These are phyloP conservation scores for Pluvianellus socialis DNA, from an alignment of 2,113 vertebrate genomes.

Conservation along the genomic window DNA sequence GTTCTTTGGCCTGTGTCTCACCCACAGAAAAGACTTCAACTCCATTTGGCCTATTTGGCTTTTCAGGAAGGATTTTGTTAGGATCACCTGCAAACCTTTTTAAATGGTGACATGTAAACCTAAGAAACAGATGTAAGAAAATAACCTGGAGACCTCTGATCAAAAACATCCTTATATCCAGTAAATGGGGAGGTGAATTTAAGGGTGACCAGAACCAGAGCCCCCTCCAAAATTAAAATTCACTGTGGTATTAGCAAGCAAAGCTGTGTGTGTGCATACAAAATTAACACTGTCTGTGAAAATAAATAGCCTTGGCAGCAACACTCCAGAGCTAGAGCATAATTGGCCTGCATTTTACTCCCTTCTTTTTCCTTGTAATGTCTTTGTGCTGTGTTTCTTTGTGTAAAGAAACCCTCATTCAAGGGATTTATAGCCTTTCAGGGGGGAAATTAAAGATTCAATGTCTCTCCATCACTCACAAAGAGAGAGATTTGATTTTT, in stretches of 20 bases:
- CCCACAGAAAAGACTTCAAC: background rate
- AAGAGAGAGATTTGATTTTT: conserved; percentile 25
- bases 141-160: background rate
- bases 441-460: conserved; percentile 42
- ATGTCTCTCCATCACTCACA: conserved; percentile 8
- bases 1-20: background rate
- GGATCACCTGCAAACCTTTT: background rate
- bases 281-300: conserved; percentile 47
- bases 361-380: conserved; percentile 38
- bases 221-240: conserved; percentile 52
- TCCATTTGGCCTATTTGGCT: background rate
- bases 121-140: background rate
- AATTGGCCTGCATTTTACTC: conserved; percentile 55
- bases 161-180: background rate
- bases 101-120: background rate
- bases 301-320: conserved; percentile 66
- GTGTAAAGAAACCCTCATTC: conserved; percentile 44
- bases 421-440: conserved; percentile 44
- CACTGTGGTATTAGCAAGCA: conserved; percentile 47
- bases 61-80: background rate
- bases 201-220: background rate
- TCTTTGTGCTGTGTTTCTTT: conserved; percentile 66
- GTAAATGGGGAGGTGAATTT: background rate
- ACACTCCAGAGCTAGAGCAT: conserved; percentile 53
- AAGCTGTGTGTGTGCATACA: conserved; percentile 46